Evolutionary conservation across 2,888 invertebrate genomes (phyloP).

Genomic region (Schizaphis graminum): DNA sequence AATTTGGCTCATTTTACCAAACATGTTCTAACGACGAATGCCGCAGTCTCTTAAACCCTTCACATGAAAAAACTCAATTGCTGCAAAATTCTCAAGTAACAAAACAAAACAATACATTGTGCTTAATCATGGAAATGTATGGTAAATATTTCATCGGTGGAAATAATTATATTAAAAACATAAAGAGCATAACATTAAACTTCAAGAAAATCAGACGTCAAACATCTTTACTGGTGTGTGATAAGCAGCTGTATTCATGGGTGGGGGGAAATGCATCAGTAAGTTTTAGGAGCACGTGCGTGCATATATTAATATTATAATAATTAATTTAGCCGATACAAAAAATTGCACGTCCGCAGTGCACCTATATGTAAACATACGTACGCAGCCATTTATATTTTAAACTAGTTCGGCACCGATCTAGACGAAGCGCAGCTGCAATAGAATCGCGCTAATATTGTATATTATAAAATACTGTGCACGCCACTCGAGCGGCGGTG

Average conservation of each 20-base stretch:
- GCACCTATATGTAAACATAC: background rate
- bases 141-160: background rate
- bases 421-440: background rate
- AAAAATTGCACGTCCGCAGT: background rate
- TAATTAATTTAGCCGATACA: background rate
- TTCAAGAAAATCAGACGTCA: background rate
- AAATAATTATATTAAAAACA: background rate
- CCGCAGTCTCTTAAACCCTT: background rate
- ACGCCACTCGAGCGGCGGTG: no score
- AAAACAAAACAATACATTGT: background rate
- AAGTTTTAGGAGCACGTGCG: background rate
- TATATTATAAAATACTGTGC: background rate
- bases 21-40: background rate
- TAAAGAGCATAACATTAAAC: background rate
- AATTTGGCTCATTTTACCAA: background rate
- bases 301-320: background rate
- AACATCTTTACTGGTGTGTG: background rate
- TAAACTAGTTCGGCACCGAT: background rate
- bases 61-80: background rate
- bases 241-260: background rate
- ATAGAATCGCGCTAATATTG: background rate
- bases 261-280: background rate
- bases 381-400: background rate
- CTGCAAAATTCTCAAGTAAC: background rate
- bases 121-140: background rate